Percentiles rank a stretch among this genome's conserved stretches.
Evolutionary conservation across 2,113 vertebrate species (phyloP).

Genomic region (Gymnobelideus leadbeateri): DNA sequence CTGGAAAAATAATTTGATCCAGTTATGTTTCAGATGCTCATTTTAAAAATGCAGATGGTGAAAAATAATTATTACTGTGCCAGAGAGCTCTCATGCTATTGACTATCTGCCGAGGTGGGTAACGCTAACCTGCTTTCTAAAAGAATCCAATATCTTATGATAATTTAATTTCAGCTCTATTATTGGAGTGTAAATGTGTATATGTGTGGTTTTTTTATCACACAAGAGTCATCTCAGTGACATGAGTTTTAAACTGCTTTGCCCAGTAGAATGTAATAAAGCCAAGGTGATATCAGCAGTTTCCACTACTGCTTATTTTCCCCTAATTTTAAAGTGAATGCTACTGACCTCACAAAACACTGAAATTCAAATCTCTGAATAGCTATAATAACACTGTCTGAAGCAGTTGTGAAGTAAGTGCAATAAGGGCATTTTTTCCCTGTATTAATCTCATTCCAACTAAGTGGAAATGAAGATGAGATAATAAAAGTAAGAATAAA

Average conservation of each 20-base stretch:
- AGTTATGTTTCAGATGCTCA: background rate
- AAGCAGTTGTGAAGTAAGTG: conserved; percentile 45
- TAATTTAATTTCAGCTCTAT: background rate
- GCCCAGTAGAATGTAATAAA: background rate
- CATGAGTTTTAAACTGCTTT: background rate
- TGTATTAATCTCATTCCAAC: conserved; percentile 71
- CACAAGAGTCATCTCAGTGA: background rate
- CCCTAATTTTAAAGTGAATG: conserved; percentile 56
- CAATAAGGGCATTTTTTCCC: conserved; percentile 9
- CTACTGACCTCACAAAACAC: conserved; percentile 54
- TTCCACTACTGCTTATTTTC: conserved; percentile 47
- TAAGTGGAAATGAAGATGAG: conserved; percentile 68
- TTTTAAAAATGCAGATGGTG: background rate
- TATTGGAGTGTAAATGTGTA: background rate
- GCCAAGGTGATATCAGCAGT: background rate
- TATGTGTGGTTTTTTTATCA: background rate
- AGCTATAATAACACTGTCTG: conserved; percentile 42
- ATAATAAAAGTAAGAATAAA: conserved; percentile 72
- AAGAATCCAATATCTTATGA: background rate
- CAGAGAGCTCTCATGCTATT: background rate
- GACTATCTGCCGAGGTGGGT: background rate
- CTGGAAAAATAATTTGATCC: background rate
- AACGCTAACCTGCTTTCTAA: background rate
- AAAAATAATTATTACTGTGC: background rate
- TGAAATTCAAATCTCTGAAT: conserved; percentile 64